Conservation (phyloP, 1,140 invertebrate species). For the Tribolium castaneum region DNA sequence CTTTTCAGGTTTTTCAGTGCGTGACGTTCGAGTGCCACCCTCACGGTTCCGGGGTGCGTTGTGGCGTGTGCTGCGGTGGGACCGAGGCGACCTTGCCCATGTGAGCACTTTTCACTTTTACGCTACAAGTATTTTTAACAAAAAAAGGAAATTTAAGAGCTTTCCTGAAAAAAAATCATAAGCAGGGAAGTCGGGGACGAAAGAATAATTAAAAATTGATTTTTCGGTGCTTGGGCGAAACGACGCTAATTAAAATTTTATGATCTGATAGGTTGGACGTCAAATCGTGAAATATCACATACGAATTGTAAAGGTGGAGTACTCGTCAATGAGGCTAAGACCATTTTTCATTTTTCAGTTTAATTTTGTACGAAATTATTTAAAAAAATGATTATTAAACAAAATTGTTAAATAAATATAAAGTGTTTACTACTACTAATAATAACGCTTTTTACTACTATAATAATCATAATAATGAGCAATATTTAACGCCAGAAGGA, state of each 20-base stretch:
- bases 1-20: constrained; percentile 33
- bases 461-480: too few relatives aligned
- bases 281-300: neutral
- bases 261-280: neutral
- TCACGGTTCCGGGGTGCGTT: constrained; percentile 6
- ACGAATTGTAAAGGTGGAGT: neutral
- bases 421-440: too few relatives aligned
- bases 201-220: neutral
- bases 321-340: too few relatives aligned
- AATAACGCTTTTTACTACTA: too few relatives aligned
- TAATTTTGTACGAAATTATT: too few relatives aligned
- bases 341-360: too few relatives aligned
- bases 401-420: too few relatives aligned
- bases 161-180: neutral
- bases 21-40: constrained; percentile 28
- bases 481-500: too few relatives aligned
- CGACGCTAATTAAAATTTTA: neutral
- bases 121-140: neutral
- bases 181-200: neutral
- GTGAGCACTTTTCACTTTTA: constrained; percentile 26
- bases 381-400: too few relatives aligned
- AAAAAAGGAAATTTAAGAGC: neutral
- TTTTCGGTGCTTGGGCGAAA: neutral
- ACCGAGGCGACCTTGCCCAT: neutral
- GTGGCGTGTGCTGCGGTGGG: constrained; percentile 17